Evolutionary conservation across 2,113 vertebrate genomes (phyloP).

Genomic region (Nipponia nippon): DNA sequence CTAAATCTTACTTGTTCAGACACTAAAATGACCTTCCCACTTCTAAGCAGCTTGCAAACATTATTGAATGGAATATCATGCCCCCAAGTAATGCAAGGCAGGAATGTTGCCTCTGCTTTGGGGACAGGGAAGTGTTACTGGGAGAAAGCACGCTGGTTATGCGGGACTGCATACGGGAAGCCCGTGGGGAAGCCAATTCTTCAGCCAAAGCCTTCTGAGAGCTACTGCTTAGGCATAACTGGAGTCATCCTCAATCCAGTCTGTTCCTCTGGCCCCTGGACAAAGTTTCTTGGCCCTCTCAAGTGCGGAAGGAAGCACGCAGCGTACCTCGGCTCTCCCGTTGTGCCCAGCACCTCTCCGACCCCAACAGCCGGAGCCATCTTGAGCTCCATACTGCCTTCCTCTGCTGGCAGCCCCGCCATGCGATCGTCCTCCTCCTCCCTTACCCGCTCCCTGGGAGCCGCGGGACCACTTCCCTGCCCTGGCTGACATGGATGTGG

Average conservation of each 20-base stretch:
- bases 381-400: neutral
- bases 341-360: neutral
- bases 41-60: neutral
- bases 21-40: neutral
- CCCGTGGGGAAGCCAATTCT: fast-evolving
- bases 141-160: neutral
- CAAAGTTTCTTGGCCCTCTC: neutral
- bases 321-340: neutral
- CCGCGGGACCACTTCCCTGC: neutral
- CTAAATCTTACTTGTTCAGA: neutral
- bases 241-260: fast-evolving
- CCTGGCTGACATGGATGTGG: fast-evolving
- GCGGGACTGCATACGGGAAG: too few species aligned
- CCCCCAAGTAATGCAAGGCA: too few species aligned
- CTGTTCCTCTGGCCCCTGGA: fast-evolving
- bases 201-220: neutral
- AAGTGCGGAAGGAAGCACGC: fast-evolving
- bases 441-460: fast-evolving
- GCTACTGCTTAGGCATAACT: fast-evolving
- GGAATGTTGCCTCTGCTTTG: neutral
- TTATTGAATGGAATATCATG: neutral
- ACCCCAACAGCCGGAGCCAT: neutral
- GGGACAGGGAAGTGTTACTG: neutral
- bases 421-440: neutral
- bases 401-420: neutral